A percentile compares a stretch with the other conserved stretches of the same genome.
These are phyloP conservation scores for Sebastes nivosus DNA, from an alignment of 2,797 vertebrate genomes.

Conservation along the genomic window DNA sequence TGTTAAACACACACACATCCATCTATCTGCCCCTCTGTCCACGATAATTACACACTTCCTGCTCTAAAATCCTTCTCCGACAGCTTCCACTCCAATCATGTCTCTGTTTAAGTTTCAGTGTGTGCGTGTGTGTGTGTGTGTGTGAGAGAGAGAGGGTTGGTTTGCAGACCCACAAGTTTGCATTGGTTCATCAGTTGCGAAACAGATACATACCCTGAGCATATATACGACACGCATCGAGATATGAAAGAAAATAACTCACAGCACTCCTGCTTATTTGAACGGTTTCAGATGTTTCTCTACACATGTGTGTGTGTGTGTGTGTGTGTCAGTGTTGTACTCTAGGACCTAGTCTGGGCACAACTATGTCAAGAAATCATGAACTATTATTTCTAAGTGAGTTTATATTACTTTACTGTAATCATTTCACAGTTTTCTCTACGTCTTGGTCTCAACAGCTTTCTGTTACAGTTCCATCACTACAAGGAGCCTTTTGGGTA, in stretches of 20 bases:
- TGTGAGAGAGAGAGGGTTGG: neutral
- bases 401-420: neutral
- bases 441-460: neutral
- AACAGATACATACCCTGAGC: slow-evolving; percentile 9
- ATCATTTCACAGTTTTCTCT: neutral
- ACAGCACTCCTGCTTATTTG: neutral
- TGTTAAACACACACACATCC: slow-evolving; percentile 79
- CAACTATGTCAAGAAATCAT: neutral
- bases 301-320: neutral
- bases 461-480: neutral
- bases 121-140: slow-evolving; percentile 5
- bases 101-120: slow-evolving; percentile 51
- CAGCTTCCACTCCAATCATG: slow-evolving; percentile 61
- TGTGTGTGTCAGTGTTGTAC: neutral
- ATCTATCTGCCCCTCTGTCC: slow-evolving; percentile 73
- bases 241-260: slow-evolving; percentile 26
- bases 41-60: slow-evolving; percentile 78
- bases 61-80: slow-evolving; percentile 63
- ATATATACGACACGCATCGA: neutral
- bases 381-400: neutral
- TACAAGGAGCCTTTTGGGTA: neutral
- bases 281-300: neutral
- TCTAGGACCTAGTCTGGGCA: neutral
- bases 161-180: slow-evolving; percentile 9
- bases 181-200: slow-evolving; percentile 1